Base-by-base conservation (phyloP, 2,113 vertebrate species). In the Shinisaurus crocodilurus region DNA sequence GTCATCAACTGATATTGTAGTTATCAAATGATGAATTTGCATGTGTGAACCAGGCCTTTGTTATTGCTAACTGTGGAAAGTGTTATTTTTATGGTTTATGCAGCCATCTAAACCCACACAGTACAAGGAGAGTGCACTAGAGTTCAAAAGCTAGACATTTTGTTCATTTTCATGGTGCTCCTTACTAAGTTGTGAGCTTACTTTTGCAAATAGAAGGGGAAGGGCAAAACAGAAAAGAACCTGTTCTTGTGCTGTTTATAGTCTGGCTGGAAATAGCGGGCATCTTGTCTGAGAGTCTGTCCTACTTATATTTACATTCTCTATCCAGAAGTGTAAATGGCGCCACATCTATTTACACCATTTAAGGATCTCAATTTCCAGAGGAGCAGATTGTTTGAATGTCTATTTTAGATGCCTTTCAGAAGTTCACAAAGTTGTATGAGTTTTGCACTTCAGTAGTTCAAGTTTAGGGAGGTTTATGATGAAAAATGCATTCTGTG, bases 101-200 rank as follows among this genome's bases (percentile, higher is more conserved):
- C 54, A 75, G 29, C n/a, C 34, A 60, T 18, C 50, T 43, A 60
- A 40, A 69, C 6, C 60, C 8, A n/a, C 69, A n/a, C 60, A 16
- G 9, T 63, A 48, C 37, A 43, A 82, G n/a, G 79, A 57, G 43
- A 85, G 43, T 20, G 65, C 83, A 85, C 27, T 16, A 15, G n/a
- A 57, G 23, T 87, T 57, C 72, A 60, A 63, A 76, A 60, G 29
- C n/a, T 60, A 57, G 85, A n/a, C 70, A 37, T 86, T 85, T 89
- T 75, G 70, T 89, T 89, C 57, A 37, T 84, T 45, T 84, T 65
- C 72, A 76, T 48, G 54, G 72, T 83, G 32, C 40, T 89, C 70
- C 88, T 37, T 69, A 27, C 69, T 23, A 25, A 76, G n/a, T 75
- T 84, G 82, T 23, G 70, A 72, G 50, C 75, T 83, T 27, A 63